Evolutionary conservation across 2,888 invertebrate species (phyloP).

Genomic region (Hylaea fasciaria): DNA sequence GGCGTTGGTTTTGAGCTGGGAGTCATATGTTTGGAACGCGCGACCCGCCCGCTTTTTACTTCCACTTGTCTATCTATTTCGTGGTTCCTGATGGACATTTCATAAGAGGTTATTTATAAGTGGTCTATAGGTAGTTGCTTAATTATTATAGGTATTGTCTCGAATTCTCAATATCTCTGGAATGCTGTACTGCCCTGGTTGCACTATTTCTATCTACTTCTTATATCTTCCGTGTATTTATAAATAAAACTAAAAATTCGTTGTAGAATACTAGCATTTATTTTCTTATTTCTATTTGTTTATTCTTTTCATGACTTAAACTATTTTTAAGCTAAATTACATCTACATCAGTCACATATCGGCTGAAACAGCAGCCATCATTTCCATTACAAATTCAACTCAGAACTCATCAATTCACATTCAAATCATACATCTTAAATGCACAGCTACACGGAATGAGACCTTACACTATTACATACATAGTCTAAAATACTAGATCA

Average conservation of each 20-base stretch:
- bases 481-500: conserved; percentile 44
- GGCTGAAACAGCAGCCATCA: conserved; percentile 43
- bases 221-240: neutral
- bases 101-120: too few species aligned
- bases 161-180: too few species aligned
- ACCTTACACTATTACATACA: conserved; percentile 39
- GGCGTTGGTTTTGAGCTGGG: too few species aligned
- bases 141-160: too few species aligned
- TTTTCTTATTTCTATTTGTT: conserved; percentile 23
- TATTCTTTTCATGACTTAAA: conserved; percentile 31
- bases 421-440: conserved; percentile 48
- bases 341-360: conserved; percentile 74
- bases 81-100: too few species aligned
- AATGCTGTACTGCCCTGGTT: too few species aligned
- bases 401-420: conserved; percentile 16
- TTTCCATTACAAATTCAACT: conserved; percentile 23
- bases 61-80: too few species aligned
- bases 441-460: conserved; percentile 58
- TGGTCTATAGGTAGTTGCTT: too few species aligned
- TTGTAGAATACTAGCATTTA: conserved; percentile 49
- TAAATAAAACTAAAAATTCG: conserved; percentile 38
- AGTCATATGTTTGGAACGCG: too few species aligned
- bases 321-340: conserved; percentile 50
- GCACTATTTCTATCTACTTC: neutral
- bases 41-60: too few species aligned